Conservation (phyloP, 1,140 invertebrate species). For the Penaeus japonicus region DNA sequence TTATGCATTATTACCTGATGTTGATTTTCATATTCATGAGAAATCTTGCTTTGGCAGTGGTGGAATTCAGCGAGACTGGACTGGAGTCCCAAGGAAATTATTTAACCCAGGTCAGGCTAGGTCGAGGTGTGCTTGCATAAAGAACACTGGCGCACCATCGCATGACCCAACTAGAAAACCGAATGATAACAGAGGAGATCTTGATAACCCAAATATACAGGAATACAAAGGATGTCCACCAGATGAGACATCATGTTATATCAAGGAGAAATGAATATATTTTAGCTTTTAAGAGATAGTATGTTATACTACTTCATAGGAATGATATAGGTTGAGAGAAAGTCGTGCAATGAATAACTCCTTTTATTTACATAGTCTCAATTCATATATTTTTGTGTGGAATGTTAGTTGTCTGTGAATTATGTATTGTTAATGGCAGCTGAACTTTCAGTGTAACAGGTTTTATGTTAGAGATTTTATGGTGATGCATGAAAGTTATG, state of each 20-base stretch:
- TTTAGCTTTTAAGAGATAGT: too few species aligned
- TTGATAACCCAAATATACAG: slow-evolving; percentile 69
- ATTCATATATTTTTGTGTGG: too few species aligned
- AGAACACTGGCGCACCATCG: slow-evolving; percentile 66
- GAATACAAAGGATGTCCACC: slow-evolving; percentile 70
- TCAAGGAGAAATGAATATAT: not conserved
- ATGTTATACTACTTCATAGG: too few species aligned
- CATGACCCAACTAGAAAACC: slow-evolving; percentile 62
- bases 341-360: too few species aligned
- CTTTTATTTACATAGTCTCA: too few species aligned
- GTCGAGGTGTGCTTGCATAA: slow-evolving; percentile 83
- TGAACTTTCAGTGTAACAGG: too few species aligned
- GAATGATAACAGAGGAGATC: slow-evolving; percentile 66
- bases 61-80: slow-evolving; percentile 83
- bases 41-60: slow-evolving; percentile 71
- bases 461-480: too few species aligned
- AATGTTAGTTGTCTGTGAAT: too few species aligned
- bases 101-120: slow-evolving; percentile 71
- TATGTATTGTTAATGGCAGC: too few species aligned
- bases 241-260: slow-evolving; percentile 36
- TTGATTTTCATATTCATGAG: not conserved
- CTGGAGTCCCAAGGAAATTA: slow-evolving; percentile 82
- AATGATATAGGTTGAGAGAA: too few species aligned
- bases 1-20: not conserved
- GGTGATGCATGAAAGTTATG: too few species aligned